Evolutionary conservation across 2,113 vertebrate genomes (phyloP).

Genomic region (Naja naja): DNA sequence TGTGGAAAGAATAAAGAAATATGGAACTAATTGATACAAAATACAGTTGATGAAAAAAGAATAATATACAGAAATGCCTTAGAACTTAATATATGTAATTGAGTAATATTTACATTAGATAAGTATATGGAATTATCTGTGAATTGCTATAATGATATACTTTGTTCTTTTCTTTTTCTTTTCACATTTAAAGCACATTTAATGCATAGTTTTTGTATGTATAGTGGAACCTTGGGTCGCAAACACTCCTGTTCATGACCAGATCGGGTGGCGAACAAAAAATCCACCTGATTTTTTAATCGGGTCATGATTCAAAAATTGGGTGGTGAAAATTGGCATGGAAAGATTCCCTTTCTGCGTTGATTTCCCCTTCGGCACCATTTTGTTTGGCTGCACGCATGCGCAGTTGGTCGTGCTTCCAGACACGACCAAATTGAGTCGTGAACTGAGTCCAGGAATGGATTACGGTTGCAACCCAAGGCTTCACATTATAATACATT

Average conservation of each 20-base stretch:
- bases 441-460: too few species aligned
- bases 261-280: too few species aligned
- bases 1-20: neutral
- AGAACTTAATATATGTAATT: neutral
- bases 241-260: too few species aligned
- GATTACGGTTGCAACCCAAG: too few species aligned
- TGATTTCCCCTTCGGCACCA: too few species aligned
- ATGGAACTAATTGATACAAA: neutral
- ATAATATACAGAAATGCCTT: neutral
- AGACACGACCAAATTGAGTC: too few species aligned
- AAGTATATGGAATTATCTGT: neutral
- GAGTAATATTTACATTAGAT: neutral
- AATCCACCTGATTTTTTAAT: too few species aligned
- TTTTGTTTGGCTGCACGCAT: too few species aligned
- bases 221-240: neutral
- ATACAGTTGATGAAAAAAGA: neutral
- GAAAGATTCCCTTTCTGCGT: too few species aligned
- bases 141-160: neutral
- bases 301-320: too few species aligned
- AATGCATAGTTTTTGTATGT: neutral
- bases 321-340: too few species aligned
- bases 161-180: neutral
- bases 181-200: neutral
- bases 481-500: neutral
- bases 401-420: too few species aligned